Percentiles rank a stretch among this genome's conserved stretches.
Conservation (phyloP, 2,888 invertebrate genomes). For the Ennomos erosarius region DNA sequence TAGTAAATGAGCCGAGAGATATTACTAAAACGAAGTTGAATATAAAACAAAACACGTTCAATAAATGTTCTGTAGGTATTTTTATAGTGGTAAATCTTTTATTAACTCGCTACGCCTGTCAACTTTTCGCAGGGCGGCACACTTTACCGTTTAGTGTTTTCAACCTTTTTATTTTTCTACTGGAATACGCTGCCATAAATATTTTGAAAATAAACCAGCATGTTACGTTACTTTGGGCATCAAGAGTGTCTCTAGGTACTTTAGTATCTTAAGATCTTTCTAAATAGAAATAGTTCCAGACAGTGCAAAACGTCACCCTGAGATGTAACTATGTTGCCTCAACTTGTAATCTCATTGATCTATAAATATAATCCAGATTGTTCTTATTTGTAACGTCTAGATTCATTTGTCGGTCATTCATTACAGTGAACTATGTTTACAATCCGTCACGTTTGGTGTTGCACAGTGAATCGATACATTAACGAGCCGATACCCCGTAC, state of each 20-base stretch:
- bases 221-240: background rate
- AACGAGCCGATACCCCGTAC: slow-evolving; percentile 37
- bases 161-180: too few species aligned
- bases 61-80: too few species aligned
- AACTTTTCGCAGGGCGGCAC: background rate
- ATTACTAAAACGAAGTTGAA: too few species aligned
- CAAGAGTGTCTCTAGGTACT: background rate
- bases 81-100: too few species aligned
- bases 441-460: slow-evolving; percentile 15
- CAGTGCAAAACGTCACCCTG: slow-evolving; percentile 6
- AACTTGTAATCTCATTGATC: slow-evolving; percentile 20
- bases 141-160: background rate
- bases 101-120: too few species aligned
- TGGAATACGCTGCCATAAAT: too few species aligned
- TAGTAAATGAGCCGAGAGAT: too few species aligned
- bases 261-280: background rate
- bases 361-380: slow-evolving; percentile 10
- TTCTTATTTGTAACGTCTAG: slow-evolving; percentile 19
- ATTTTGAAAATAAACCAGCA: background rate
- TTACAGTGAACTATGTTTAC: slow-evolving; percentile 20
- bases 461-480: slow-evolving; percentile 15
- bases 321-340: slow-evolving; percentile 8
- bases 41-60: too few species aligned
- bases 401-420: slow-evolving; percentile 15
- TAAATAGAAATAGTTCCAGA: slow-evolving; percentile 1